Evolutionary conservation across 2,113 vertebrate species (phyloP).

Genomic region (Clarias magur): DNA sequence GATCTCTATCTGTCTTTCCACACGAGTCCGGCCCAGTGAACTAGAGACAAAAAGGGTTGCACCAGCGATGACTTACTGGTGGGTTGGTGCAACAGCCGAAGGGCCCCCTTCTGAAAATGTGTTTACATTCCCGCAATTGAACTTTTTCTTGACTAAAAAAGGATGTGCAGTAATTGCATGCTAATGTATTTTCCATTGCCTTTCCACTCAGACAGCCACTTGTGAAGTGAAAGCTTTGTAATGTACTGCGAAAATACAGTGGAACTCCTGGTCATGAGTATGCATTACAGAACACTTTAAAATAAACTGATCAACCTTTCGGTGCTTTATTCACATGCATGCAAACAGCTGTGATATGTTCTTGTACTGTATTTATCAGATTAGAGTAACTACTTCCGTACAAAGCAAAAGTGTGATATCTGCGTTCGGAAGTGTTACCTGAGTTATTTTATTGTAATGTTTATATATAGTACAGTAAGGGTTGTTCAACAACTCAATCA

Average conservation of each 20-base stretch:
- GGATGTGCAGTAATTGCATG: slow-evolving; percentile 36
- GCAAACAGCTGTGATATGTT: not conserved
- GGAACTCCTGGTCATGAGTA: not conserved
- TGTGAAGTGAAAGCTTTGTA: not conserved
- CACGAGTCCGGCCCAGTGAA: slow-evolving; percentile 2
- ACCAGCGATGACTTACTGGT: slow-evolving; percentile 7
- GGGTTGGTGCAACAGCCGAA: slow-evolving; percentile 21
- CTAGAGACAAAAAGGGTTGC: not conserved
- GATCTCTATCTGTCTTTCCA: slow-evolving; percentile 10
- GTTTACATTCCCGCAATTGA: slow-evolving; percentile 37
- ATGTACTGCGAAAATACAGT: not conserved
- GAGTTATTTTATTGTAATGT: not conserved
- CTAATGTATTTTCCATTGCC: slow-evolving; percentile 31
- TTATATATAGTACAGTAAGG: not conserved
- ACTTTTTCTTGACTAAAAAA: slow-evolving; percentile 17
- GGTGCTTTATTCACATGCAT: too few species aligned
- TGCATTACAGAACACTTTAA: not conserved
- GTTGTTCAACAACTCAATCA: not conserved
- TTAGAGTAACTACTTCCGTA: not conserved
- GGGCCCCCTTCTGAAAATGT: slow-evolving; percentile 22
- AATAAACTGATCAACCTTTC: not conserved
- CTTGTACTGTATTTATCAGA: not conserved
- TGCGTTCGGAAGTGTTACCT: not conserved
- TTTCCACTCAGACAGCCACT: slow-evolving; percentile 28
- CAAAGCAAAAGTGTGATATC: not conserved